Percentiles rank a stretch among this genome's conserved stretches.
Evolutionary conservation across 2,113 vertebrate genomes (phyloP).

Genomic region (Scomber japonicus): DNA sequence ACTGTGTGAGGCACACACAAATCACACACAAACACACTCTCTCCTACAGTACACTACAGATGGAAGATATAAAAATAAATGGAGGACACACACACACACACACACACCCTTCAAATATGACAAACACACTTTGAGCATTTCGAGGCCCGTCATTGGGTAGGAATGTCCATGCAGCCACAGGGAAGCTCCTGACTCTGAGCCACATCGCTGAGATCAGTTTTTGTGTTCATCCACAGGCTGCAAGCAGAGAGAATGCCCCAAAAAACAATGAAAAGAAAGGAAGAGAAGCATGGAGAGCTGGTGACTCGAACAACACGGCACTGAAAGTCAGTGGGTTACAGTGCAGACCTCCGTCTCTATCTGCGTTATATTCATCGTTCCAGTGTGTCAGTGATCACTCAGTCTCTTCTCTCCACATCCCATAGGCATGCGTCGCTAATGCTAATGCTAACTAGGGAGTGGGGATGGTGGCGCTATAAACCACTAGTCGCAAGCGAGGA

Average conservation of each 20-base stretch:
- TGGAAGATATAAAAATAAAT: constrained; percentile 27
- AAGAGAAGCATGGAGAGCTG: neutral
- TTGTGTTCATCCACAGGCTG: constrained; percentile 1
- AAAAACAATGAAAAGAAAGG: neutral
- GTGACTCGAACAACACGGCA: neutral
- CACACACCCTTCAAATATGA: neutral
- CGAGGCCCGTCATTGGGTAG: constrained; percentile 12
- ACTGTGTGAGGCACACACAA: neutral
- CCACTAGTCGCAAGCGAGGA: neutral
- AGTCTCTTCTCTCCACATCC: neutral
- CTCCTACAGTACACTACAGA: neutral
- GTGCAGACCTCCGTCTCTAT: neutral
- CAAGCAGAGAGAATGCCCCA: neutral
- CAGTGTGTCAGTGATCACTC: neutral
- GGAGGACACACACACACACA: neutral
- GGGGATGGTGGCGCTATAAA: neutral
- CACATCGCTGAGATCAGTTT: constrained; percentile 2
- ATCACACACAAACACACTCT: neutral
- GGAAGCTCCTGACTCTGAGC: neutral
- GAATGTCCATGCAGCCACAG: constrained; percentile 36
- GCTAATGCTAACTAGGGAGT: constrained; percentile 20
- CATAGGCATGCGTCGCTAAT: constrained; percentile 16
- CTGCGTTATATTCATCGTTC: neutral
- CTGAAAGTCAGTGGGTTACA: neutral
- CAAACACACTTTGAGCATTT: neutral